A percentile compares a stretch with the other conserved stretches of the same genome.
phyloP scores from a whole-genome alignment of 2,797 vertebrate species.

The Phoebastria nigripes region DNA sequence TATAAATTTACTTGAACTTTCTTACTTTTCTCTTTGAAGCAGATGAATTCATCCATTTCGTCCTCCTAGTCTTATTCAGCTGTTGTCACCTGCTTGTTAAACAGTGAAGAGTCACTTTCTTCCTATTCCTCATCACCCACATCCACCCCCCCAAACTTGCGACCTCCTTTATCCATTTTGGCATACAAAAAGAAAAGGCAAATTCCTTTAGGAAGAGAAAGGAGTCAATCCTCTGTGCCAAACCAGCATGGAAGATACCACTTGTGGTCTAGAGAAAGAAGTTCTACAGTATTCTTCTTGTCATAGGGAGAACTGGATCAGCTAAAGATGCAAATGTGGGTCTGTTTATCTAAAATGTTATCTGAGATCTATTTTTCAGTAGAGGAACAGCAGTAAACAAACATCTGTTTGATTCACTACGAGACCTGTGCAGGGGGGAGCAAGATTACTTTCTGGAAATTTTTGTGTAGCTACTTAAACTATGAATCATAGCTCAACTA shows the following conservation, averaged over 20 bases:
- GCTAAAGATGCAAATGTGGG: background rate
- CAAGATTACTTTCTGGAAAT: background rate
- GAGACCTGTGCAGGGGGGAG: background rate
- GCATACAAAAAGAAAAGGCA: background rate
- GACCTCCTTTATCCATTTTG: background rate
- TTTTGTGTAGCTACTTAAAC: background rate
- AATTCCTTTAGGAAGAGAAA: background rate
- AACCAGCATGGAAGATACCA: background rate
- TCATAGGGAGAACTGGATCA: background rate
- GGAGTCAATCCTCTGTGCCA: background rate
- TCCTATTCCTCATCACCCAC: background rate
- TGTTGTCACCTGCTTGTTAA: background rate
- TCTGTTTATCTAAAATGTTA: background rate
- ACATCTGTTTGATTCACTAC: background rate
- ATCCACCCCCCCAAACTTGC: background rate
- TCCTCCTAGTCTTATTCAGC: background rate
- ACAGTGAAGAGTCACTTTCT: background rate
- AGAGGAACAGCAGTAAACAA: background rate
- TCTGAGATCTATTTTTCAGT: background rate
- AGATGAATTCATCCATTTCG: background rate
- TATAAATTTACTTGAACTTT: background rate
- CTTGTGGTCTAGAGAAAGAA: background rate
- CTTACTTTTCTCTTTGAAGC: background rate
- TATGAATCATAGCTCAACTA: background rate
- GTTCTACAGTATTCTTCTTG: background rate